Conservation (phyloP, 2,113 vertebrate species). For the Pleuronectes platessa region DNA sequence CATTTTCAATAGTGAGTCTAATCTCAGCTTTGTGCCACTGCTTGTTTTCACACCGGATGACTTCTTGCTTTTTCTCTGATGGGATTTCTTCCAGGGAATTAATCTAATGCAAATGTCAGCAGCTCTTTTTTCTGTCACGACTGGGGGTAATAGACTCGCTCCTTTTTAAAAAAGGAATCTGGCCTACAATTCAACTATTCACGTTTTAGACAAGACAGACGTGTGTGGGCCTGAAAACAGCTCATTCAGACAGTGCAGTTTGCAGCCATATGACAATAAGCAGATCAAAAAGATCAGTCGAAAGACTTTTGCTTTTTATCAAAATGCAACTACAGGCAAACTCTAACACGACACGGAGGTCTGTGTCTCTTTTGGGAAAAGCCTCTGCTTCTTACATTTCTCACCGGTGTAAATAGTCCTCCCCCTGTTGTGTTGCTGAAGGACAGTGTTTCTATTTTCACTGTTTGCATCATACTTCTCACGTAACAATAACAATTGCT, state of each 20-base stretch:
- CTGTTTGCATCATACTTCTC: conserved; percentile 33
- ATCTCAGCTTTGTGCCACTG: conserved; percentile 47
- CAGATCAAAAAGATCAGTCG: background rate
- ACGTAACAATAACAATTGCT: conserved; percentile 33
- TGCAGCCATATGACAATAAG: conserved; percentile 6
- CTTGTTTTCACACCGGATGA: conserved; percentile 33
- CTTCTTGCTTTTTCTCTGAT: conserved; percentile 30
- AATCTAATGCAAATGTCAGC: conserved; percentile 29
- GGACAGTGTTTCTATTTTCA: conserved; percentile 49
- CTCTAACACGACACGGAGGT: too few relatives aligned
- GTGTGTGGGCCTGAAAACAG: background rate
- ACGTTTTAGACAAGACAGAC: conserved; percentile 26
- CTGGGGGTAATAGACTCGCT: background rate
- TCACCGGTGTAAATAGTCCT: background rate
- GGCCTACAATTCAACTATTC: background rate
- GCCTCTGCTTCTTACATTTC: background rate
- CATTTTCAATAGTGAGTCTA: conserved; percentile 47
- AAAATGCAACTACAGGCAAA: background rate
- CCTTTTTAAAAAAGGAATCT: conserved; percentile 7
- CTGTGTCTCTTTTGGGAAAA: background rate
- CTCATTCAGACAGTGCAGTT: background rate
- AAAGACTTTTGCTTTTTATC: background rate
- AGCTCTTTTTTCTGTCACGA: conserved; percentile 19
- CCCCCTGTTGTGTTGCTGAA: conserved; percentile 17
- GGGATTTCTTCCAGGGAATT: conserved; percentile 38